phyloP scores from a whole-genome alignment of 1,140 invertebrate genomes.

The Lasaia peninsularis region DNA sequence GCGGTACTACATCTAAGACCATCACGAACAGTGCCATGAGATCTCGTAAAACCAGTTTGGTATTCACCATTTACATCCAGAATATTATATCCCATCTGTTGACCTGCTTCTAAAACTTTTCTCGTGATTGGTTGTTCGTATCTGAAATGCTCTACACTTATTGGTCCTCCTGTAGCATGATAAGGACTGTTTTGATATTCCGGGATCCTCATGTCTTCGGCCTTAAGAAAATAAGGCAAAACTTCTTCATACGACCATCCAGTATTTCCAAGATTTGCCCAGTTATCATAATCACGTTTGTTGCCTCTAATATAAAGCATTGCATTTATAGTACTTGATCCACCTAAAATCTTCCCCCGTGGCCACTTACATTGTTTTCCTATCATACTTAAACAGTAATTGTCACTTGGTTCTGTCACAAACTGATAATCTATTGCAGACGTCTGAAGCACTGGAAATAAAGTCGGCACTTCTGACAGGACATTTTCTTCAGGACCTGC shows the following conservation, averaged over 20 bases:
- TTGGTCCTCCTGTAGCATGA: conserved; percentile 83
- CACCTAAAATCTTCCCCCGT: conserved; percentile 88
- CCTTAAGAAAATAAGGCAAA: conserved; percentile 89
- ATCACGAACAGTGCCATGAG: conserved; percentile 87
- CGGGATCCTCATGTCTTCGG: conserved; percentile 83
- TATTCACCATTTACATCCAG: conserved; percentile 86
- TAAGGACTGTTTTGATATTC: conserved; percentile 79
- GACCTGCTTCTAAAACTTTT: conserved; percentile 83
- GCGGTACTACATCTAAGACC: conserved; percentile 90
- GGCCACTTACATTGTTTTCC: conserved; percentile 83
- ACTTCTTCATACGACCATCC: conserved; percentile 88
- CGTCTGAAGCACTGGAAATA: conserved; percentile 86
- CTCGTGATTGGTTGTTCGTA: conserved; percentile 80
- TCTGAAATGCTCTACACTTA: conserved; percentile 82
- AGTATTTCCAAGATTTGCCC: conserved; percentile 83
- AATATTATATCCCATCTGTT: conserved; percentile 84
- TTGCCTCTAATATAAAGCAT: conserved; percentile 95
- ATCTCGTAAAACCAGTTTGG: conserved; percentile 84
- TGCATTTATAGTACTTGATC: conserved; percentile 90
- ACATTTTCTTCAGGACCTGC: conserved; percentile 88
- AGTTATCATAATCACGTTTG: conserved; percentile 89
- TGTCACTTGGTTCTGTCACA: conserved; percentile 83
- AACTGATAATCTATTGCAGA: conserved; percentile 89
- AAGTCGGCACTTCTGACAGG: conserved; percentile 84
- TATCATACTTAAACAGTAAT: conserved; percentile 82